Percentiles rank a stretch among this genome's conserved stretches.
Conservation (phyloP, 1,140 invertebrate species). For the Ooceraea biroi region DNA sequence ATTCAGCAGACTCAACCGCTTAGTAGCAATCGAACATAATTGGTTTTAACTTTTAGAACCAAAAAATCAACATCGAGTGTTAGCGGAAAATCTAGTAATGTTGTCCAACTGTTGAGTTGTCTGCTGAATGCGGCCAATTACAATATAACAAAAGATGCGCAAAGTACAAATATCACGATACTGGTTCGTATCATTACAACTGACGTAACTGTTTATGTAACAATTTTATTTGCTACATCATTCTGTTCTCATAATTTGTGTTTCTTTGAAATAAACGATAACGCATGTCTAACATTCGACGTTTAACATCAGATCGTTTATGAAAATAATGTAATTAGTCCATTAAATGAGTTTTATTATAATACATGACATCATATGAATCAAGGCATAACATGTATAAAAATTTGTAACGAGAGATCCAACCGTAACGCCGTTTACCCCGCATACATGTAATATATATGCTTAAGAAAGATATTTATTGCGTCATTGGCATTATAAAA, state of each 20-base stretch:
- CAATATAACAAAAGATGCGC: conserved; percentile 21
- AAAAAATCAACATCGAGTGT: no score
- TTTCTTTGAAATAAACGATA: conserved; percentile 31
- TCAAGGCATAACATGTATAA: conserved; percentile 63
- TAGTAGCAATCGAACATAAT: no score
- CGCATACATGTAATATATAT: conserved; percentile 54
- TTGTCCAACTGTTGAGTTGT: no score
- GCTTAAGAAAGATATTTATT: conserved; percentile 63
- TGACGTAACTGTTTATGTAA: conserved; percentile 35
- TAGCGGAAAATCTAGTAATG: no score
- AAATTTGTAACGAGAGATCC: conserved; percentile 50
- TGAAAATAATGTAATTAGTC: conserved; percentile 58
- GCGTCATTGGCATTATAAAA: conserved; percentile 61
- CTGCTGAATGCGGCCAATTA: no score
- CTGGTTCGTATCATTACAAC: conserved; percentile 51
- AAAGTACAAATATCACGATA: conserved; percentile 65
- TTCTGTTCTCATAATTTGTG: conserved; percentile 23
- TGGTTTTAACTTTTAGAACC: no score
- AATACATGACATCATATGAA: conserved; percentile 65
- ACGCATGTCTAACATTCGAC: conserved; percentile 4
- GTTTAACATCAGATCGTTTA: conserved; percentile 15
- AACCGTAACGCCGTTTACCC: conserved; percentile 41
- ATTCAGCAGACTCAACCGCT: no score
- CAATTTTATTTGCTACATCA: conserved; percentile 44
- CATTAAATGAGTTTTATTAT: conserved; percentile 65